Percentiles rank a stretch among this genome's conserved stretches.
phyloP scores from a whole-genome alignment of 2,888 invertebrate genomes.

The Pseudococcus jackbeardsleyi region DNA sequence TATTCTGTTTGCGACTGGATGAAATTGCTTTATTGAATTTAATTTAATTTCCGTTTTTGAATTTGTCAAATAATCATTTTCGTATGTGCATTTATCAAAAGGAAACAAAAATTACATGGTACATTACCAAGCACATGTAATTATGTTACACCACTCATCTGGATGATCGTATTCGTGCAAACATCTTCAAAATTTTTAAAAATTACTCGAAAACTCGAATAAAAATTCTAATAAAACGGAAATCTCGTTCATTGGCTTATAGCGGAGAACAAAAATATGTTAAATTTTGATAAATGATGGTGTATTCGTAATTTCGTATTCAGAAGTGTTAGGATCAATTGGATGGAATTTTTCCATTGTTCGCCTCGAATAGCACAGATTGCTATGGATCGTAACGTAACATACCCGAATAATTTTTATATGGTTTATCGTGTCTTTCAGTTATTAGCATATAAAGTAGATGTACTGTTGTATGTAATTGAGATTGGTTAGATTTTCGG shows the following conservation, averaged over 20 bases:
- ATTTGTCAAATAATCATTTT: constrained; percentile 6
- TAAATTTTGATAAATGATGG: no score
- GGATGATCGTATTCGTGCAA: neutral
- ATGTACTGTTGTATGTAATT: neutral
- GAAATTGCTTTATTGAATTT: neutral
- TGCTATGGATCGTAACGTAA: no score
- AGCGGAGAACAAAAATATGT: no score
- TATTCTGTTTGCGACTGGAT: neutral
- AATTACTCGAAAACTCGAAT: neutral
- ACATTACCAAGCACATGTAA: neutral
- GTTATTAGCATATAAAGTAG: no score
- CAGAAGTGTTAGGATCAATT: no score
- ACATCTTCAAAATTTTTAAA: neutral
- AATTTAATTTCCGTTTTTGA: constrained; percentile 39
- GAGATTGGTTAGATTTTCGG: neutral
- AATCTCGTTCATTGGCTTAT: neutral
- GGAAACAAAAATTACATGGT: constrained; percentile 15
- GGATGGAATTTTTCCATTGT: no score
- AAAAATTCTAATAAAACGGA: no score
- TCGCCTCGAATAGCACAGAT: no score
- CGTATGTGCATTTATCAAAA: neutral
- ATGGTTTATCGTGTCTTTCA: no score
- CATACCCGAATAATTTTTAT: no score
- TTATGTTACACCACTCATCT: neutral
- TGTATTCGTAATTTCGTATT: no score